Evolutionary conservation across 2,888 invertebrate species (phyloP).

Genomic region (Brachyptera risi): DNA sequence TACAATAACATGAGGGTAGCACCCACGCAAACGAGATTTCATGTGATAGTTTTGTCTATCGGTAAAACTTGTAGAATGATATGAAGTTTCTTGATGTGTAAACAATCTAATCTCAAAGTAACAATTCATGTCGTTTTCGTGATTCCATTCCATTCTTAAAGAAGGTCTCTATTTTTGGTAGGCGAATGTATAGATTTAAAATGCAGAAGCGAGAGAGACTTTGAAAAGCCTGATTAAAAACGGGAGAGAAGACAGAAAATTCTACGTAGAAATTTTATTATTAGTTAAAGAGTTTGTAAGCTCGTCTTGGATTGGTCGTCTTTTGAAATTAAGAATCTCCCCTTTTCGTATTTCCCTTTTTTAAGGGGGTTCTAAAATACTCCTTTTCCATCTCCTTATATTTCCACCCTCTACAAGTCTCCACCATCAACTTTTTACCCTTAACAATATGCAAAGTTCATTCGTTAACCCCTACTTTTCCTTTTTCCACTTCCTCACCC

Average conservation of each 20-base stretch:
- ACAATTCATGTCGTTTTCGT: too few relatives aligned
- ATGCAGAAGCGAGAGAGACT: conserved; percentile 21
- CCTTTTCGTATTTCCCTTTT: conserved; percentile 21
- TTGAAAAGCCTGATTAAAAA: conserved; percentile 23
- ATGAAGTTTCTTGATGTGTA: too few relatives aligned
- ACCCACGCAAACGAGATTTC: too few relatives aligned
- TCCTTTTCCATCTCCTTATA: conserved; percentile 19
- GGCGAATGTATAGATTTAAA: conserved; percentile 20
- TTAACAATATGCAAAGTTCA: conserved; percentile 33
- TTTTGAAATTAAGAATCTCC: conserved; percentile 21
- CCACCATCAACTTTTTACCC: conserved; percentile 20
- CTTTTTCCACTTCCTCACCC: conserved; percentile 25
- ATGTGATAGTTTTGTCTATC: too few relatives aligned
- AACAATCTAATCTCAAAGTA: too few relatives aligned
- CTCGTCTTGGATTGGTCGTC: conserved; percentile 13
- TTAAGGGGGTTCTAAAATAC: conserved; percentile 21
- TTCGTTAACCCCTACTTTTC: conserved; percentile 26
- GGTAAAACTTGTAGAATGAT: too few relatives aligned
- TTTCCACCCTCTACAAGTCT: conserved; percentile 4
- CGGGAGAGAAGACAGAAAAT: conserved; percentile 19
- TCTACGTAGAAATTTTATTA: conserved; percentile 21
- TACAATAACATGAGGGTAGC: too few relatives aligned
- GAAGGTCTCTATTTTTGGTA: conserved; percentile 16
- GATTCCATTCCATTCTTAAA: not conserved
- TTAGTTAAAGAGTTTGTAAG: conserved; percentile 20